Base-by-base conservation (phyloP, 1,140 invertebrate genomes). In the Bicyclus anynana region DNA sequence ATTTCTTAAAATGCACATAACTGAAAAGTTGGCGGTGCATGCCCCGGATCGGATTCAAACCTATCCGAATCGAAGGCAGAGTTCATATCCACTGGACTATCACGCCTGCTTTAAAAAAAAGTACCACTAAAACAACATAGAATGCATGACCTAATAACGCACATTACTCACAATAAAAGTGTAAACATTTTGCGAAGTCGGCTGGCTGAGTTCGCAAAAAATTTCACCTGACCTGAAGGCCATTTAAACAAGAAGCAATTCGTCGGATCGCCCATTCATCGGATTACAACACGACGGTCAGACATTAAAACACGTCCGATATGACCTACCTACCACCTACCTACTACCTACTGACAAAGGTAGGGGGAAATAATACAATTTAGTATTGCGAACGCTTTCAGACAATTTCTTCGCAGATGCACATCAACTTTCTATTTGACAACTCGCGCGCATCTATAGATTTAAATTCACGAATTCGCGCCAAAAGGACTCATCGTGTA, bases 401-500 rank as follows among this genome's bases (percentile, higher is more conserved):
- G 3, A 55, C 18, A 23, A 50, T 40, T 49, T 29, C 46, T 37
- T 12, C n/a, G 26, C 54, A 57, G 54, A 57, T 50, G 54, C 23
- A 50, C 26, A n/a, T 14, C n/a, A 33, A 57, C 54, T 57, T 57
- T 57, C 54, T 57, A 57, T 42, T 50, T 26, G 54, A 20, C 35
- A 17, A 21, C 20, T 26, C 33, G 54, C 21, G 46, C 13, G 16
- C 17, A 29, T 5, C 33, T 38, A 38, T 20, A 5, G 33, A 21
- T 13, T 20, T 4, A 4, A 21, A 17, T 9, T 20, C 40, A 40
- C 27, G 12, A 35, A 35, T 17, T 17, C 53, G 33, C 54, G 27
- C 42, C 26, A 47, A 47, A 54, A 68, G 67, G 65, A 74, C 65
- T 58, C 65, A 57, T 63, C 65, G 49, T 47, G 62, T 75, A 74